Conservation (phyloP, 2,888 invertebrate genomes). For the Rosalia funebris region DNA sequence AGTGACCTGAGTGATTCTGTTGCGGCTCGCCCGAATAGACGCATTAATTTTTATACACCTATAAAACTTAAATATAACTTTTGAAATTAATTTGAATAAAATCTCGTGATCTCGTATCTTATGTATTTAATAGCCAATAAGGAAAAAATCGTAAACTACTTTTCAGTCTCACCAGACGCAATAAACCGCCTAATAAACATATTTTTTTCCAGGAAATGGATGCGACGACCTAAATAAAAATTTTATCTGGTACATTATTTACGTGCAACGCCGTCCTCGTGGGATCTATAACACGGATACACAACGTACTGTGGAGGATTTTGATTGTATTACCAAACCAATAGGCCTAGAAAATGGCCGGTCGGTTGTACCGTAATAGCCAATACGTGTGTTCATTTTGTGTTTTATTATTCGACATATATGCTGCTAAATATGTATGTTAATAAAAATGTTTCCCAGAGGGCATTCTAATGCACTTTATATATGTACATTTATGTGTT, state of each 20-base stretch:
- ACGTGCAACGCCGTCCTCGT: neutral
- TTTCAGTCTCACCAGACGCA: neutral
- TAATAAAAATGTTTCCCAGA: no score
- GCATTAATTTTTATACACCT: no score
- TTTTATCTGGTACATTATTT: neutral
- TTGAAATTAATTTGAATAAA: no score
- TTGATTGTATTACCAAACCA: neutral
- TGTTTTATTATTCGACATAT: constrained; percentile 7
- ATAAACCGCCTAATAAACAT: neutral
- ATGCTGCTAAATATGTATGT: neutral
- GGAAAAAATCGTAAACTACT: neutral
- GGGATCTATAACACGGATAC: neutral
- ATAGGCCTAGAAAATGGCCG: neutral
- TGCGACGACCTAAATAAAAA: constrained; percentile 1
- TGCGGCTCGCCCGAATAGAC: no score
- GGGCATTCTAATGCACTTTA: no score
- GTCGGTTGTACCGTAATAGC: neutral
- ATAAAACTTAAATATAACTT: no score
- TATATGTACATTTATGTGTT: no score
- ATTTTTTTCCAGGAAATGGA: neutral
- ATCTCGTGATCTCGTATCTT: no score
- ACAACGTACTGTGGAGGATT: constrained; percentile 1
- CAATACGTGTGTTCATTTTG: neutral
- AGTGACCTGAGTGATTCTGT: no score
- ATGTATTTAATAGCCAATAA: neutral